Percentiles rank a stretch among this genome's conserved stretches.
phyloP scores from a whole-genome alignment of 2,113 vertebrate genomes.

The Melanostigma gelatinosum region DNA sequence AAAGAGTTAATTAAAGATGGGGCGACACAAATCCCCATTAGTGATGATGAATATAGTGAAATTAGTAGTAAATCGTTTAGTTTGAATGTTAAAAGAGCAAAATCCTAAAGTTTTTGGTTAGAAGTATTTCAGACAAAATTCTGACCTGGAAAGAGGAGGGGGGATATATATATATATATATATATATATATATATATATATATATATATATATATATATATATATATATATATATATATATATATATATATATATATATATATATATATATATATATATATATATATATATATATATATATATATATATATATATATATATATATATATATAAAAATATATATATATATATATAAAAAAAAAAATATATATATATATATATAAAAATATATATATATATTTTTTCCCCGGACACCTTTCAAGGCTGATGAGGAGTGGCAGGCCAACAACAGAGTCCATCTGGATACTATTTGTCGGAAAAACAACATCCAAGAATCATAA shows the following conservation, averaged over 20 bases:
- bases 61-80: conserved; percentile 81
- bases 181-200: conserved; percentile 46
- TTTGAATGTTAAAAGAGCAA: conserved; percentile 71
- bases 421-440: conserved; percentile 56
- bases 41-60: conserved; percentile 77
- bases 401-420: conserved; percentile 55
- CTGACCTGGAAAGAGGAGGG: conserved; percentile 83
- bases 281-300: conserved; percentile 11
- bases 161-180: conserved; percentile 48
- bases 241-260: conserved; percentile 34
- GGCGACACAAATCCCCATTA: conserved; percentile 77
- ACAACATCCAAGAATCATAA: conserved; percentile 56
- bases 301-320: conserved; percentile 20
- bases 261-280: conserved; percentile 11
- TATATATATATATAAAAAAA: conserved; percentile 16
- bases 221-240: conserved; percentile 27
- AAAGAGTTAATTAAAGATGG: conserved; percentile 81
- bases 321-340: conserved; percentile 28
- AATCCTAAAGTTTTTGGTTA: conserved; percentile 91
- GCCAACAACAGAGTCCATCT: conserved; percentile 60
- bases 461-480: conserved; percentile 53
- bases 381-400: conserved; percentile 15
- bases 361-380: not conserved
- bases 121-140: conserved; percentile 91
- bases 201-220: conserved; percentile 29